Conservation (phyloP, 2,888 invertebrate genomes). For the Periphyllus acericola region DNA sequence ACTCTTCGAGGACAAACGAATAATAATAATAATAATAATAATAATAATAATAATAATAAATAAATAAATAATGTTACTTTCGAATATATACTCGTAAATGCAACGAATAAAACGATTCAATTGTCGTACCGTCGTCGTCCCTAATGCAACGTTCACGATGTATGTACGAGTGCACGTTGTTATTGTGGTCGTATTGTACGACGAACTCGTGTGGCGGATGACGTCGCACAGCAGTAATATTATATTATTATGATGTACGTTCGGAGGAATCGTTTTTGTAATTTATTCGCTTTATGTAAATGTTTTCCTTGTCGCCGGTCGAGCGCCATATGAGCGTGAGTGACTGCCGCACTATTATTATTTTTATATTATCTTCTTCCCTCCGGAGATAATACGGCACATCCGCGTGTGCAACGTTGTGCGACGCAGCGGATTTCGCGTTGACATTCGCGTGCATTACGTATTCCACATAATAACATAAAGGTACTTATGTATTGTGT, state of each 20-base stretch:
- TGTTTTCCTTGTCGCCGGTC: not conserved
- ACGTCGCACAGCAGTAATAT: not conserved
- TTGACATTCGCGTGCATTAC: not conserved
- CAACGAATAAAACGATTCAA: slow-evolving; percentile 34
- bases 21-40: not conserved
- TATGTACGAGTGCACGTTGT: not conserved
- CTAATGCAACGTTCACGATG: slow-evolving; percentile 5
- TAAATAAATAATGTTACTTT: not conserved
- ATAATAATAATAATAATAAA: not conserved
- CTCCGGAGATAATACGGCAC: not conserved
- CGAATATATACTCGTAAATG: not conserved
- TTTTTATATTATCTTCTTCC: not conserved
- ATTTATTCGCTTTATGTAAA: not conserved
- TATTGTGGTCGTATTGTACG: not conserved
- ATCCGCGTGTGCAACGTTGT: not conserved
- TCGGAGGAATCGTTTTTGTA: not conserved
- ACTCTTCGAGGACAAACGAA: not conserved
- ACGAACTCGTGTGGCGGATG: not conserved
- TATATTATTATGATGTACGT: not conserved
- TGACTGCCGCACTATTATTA: not conserved
- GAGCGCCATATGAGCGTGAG: not conserved
- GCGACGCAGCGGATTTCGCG: not conserved
- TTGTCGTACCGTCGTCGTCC: not conserved
- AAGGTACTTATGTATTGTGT: not conserved
- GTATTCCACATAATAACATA: not conserved